Evolutionary conservation across 2,888 invertebrate genomes (phyloP), one percentile per base, ranked within the genome.

Genomic region (Drosophila ochracea): DNA sequence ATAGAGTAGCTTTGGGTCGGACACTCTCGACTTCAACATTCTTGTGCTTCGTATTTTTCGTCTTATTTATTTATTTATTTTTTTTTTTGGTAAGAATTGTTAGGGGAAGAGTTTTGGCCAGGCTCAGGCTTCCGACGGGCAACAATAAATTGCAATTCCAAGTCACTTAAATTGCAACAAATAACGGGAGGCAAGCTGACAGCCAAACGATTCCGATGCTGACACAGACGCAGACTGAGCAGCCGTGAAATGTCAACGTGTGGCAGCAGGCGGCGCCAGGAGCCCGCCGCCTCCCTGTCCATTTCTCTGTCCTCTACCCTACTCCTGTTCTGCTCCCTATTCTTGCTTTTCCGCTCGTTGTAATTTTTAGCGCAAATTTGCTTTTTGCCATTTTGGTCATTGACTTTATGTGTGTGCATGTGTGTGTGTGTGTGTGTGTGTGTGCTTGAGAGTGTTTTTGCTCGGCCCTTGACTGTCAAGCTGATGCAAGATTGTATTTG

Each of bases 111-210:
- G 58, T 55, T 63, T 68, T 68, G 66, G 80, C 60, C 76, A 43
- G 54, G 50, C 39, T 73, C 11, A 35, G 58, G 50, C 69, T 63
- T 62, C 64, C 66, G 84, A 81, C 82, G 82, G 79, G 75, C 84
- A 81, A 84, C 91, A 86, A 91, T 91, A 91, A 91, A 91, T 91
- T 91, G 90, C 90, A 91, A 91, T 91, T 91, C 89, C 91, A 91
- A 91, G 91, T 91, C 91, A 91, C 91, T 91, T 91, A 89, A 91
- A 88, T 84, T 89, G 90, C 87, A 85, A 89, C 84, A 91, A 88
- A 90, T 85, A 83, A 80, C 82, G 82, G 78, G 75, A 76, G 73
- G 79, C 82, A 80, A 81, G 74, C 76, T 82, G 86, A 83, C 84
- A 88, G 85, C 75, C 67, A 76, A 76, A 69, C 70, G 66, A 68